Base-by-base conservation (phyloP, 1,140 invertebrate genomes). In the Leguminivora glycinivorella region DNA sequence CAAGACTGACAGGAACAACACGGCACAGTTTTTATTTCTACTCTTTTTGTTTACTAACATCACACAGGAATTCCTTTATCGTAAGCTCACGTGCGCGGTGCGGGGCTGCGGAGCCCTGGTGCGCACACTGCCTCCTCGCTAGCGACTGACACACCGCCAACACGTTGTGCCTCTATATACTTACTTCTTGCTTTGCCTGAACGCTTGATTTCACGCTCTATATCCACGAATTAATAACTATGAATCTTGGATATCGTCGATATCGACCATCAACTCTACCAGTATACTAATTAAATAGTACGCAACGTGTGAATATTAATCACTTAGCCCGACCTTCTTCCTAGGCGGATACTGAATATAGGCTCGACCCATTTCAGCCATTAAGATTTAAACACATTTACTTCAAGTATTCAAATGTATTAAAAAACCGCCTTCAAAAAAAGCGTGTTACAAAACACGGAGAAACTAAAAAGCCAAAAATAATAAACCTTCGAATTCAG, bases 11-110 rank as follows among this genome's bases (percentile, higher is more conserved):
- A 79, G 70, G 67, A 68, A 67, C 72, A 69, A 73, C 76, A 83
- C 83, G 72, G 71, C 68, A 79, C 70, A 74, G 25, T 89, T 88
- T 88, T 84, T 89, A 89, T 89, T 81, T 84, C 83, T 83, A 84
- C 85, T 88, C 87, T 85, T 85, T 85, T 86, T 89, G 83, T 89
- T 88, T 89, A 89, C 86, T 84, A 91, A 89, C 87, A 91, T 89
- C 82, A 90, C 86, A 89, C 82, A 83, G 72, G 78, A 80, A 84
- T 83, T 82, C 78, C 76, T 89, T 84, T 82, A 82, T 80, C 76
- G 58, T 29, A 56, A 63, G 60, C 12, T 22, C 38, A 73, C 31
- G 24, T 29, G 56, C 40, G 43, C 43, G 66, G 29, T 40, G 56
- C 68, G 72, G 73, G 63, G 72, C 76, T 67, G 68, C 77, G 31